Base-by-base conservation (phyloP, 2,113 vertebrate species). In the Syngnathus scovelli region DNA sequence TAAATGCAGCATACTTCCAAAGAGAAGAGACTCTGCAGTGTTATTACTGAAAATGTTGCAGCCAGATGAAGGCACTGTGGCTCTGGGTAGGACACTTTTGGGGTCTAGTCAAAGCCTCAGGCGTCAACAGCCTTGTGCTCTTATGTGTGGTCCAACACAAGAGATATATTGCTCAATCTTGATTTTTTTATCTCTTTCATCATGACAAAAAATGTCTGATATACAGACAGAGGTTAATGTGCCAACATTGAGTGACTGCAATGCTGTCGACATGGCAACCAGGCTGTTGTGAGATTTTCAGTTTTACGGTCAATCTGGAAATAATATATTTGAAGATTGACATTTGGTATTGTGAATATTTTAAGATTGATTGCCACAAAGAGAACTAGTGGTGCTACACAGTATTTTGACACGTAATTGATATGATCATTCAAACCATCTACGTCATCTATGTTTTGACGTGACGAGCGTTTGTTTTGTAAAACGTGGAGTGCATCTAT, bases 31-130 rank as follows among this genome's bases (percentile, higher is more conserved):
- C 81, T 78, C 54, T 78, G 81, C 77, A 70, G 72, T 81, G 83
- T 78, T 86, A 76, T 86, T 83, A 83, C 76, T 81, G 85, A 81
- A 81, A 89, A 85, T 83, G 84, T 85, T 88, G 88, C 87, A 87
- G 83, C 89, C 87, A 90, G 89, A 90, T 89, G 86, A 88, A 86
- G 78, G 86, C 87, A 81, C 83, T 58, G 5, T 75, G 86, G 81
- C 83, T 84, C 79, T 73, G 77, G 81, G 83, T 83, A 88, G 71
- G 88, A 87, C 84, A 74, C 75, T 62, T 71, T 74, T 87, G 85
- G 89, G 86, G 61, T 69, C 46, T 7, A 65, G 83, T 88, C 88
- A 90, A 89, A 89, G 83, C 88, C 88, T 85, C 82, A 89, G 86
- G 89, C 87, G 81, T 89, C 88, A 89, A 89, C 87, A 84, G 83